These are phyloP conservation scores for Burhinus bistriatus DNA, from an alignment of 2,113 vertebrate genomes.

Conservation along the genomic window DNA sequence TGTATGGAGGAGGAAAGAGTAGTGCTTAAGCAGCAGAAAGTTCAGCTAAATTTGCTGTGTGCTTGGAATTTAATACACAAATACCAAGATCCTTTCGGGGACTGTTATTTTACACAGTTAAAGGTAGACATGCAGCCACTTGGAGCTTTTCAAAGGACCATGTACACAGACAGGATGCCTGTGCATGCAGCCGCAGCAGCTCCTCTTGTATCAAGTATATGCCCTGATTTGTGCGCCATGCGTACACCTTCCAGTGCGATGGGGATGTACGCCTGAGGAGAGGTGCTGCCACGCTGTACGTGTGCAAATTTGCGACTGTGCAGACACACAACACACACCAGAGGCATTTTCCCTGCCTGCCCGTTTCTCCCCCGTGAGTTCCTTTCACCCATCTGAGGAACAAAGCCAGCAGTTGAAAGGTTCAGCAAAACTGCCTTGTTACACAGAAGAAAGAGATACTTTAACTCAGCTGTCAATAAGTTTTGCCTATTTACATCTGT, in stretches of 20 bases:
- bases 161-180: too few relatives aligned
- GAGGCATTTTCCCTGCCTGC: neutral
- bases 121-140: neutral
- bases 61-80: conserved; percentile 21
- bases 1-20: conserved; percentile 24
- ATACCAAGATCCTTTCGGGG: neutral
- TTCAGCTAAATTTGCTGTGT: conserved; percentile 21
- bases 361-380: neutral
- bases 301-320: neutral
- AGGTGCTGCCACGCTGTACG: neutral
- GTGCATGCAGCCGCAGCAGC: too few relatives aligned
- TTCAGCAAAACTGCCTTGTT: conserved; percentile 35
- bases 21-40: conserved; percentile 56
- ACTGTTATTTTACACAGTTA: neutral
- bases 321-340: neutral
- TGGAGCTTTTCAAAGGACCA: neutral
- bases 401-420: conserved; percentile 42
- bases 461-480: conserved; percentile 60
- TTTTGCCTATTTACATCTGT: conserved; percentile 55
- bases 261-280: accelerated
- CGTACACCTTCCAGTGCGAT: accelerated
- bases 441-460: conserved; percentile 55
- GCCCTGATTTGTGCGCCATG: neutral
- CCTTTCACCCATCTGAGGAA: neutral
- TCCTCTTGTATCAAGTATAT: accelerated